Base-by-base conservation (phyloP, 2,888 invertebrate genomes). In the Drosophila mercatorum region DNA sequence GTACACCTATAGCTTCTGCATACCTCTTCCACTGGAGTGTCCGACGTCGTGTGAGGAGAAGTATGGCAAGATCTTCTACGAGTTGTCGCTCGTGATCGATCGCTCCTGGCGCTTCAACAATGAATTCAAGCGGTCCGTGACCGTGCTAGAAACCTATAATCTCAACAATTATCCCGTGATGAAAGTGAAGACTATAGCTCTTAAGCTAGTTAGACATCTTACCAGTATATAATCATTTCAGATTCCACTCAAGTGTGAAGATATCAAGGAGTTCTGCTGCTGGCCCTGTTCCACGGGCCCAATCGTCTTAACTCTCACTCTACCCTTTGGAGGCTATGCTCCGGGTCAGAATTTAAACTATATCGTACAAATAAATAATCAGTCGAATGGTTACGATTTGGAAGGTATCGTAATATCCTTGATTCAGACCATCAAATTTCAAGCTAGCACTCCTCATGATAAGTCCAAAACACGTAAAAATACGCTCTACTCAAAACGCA, bases 1-100 rank as follows among this genome's bases (percentile, higher is more conserved):
- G 1, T 73, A 96, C 86, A 94, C 93, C 7, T 97, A 96, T 89
- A 96, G 96, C 26, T 97, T 97, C 88, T 94, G 95, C 34, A 96
- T 95, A 87, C 93, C 94, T 2, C 44, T 91, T 41, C 90, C 91
- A 0, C 55, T 65, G 17, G 91, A 95, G 61, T 93, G 97, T 62
- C 97, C 97, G 8, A 95, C 96, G 0, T 96, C 96, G 0, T 97
- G 96, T 91, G 95, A 95, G 84, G 95, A 95, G 4, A 94, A 95
- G 89, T 94, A 93, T 92, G 96, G 97, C 0, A 94, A 95, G 88
- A 94, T 98, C 38, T 94, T 95, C 28, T 98, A 97, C 90, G 95
- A 95, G 5, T 94, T 96, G 2, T 96, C 95, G 89, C 95, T 96
- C 7, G 95, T 94, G 0, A 92, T 97, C 10, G 96, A 97, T 90